Evolutionary conservation across 2,888 invertebrate species (phyloP).

Genomic region (Dinocampus coccinellae): DNA sequence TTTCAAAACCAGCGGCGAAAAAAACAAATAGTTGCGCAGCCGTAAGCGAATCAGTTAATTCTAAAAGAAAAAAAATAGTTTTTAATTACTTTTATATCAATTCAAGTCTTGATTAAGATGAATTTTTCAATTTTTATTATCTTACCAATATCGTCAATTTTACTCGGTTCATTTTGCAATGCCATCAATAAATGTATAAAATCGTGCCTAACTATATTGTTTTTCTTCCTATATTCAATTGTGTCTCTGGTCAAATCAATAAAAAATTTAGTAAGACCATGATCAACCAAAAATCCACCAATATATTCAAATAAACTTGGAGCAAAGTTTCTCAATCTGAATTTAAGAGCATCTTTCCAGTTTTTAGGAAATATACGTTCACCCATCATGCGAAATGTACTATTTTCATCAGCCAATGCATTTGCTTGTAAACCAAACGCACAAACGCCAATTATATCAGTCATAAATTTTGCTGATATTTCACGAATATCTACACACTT

Average conservation of each 20-base stretch:
- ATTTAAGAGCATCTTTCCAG: constrained; percentile 25
- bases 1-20: constrained; percentile 70
- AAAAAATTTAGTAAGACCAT: constrained; percentile 58
- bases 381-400: constrained; percentile 65
- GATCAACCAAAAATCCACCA: constrained; percentile 43
- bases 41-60: constrained; percentile 60
- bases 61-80: constrained; percentile 44
- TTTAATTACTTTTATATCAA: not conserved
- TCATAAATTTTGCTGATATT: constrained; percentile 66
- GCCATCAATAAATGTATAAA: constrained; percentile 68
- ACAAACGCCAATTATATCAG: constrained; percentile 69
- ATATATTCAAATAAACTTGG: constrained; percentile 50
- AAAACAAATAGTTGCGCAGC: constrained; percentile 69
- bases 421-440: constrained; percentile 69
- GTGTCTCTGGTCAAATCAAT: constrained; percentile 57
- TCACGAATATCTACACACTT: constrained; percentile 57
- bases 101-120: not conserved
- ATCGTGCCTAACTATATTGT: constrained; percentile 67
- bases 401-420: constrained; percentile 60
- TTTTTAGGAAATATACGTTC: constrained; percentile 51
- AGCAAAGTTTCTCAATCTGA: constrained; percentile 19
- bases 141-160: constrained; percentile 51
- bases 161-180: constrained; percentile 52
- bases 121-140: not conserved
- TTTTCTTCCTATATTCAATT: constrained; percentile 63